Percentiles rank a stretch among this genome's conserved stretches.
phyloP scores from a whole-genome alignment of 1,140 invertebrate species.

The Gonatopus flavifemur region DNA sequence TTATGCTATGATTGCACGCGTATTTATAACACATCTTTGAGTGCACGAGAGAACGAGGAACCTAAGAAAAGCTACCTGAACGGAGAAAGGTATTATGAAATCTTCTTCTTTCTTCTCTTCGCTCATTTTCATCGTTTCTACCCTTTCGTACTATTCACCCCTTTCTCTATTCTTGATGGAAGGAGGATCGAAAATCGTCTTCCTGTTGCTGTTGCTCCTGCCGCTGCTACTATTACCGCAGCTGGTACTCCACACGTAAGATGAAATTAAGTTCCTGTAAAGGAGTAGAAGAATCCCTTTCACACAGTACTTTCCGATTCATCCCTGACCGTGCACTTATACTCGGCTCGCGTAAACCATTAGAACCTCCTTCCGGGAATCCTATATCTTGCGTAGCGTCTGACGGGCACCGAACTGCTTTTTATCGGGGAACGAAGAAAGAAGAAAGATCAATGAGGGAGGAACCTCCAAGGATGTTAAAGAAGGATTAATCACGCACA shows the following conservation, averaged over 20 bases:
- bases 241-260: too few species aligned
- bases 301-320: too few species aligned
- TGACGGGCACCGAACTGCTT: constrained; percentile 28
- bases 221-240: too few species aligned
- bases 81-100: constrained; percentile 26
- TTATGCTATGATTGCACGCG: too few species aligned
- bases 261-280: too few species aligned
- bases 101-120: not conserved
- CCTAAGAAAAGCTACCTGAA: constrained; percentile 15
- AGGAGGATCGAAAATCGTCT: constrained; percentile 28
- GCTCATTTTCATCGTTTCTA: too few species aligned
- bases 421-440: constrained; percentile 22
- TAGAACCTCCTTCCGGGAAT: constrained; percentile 27
- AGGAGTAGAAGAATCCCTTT: too few species aligned
- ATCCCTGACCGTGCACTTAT: too few species aligned
- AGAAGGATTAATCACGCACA: constrained; percentile 10
- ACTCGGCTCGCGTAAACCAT: not conserved
- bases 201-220: too few species aligned
- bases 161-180: constrained; percentile 36
- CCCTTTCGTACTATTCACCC: constrained; percentile 30
- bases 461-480: constrained; percentile 12
- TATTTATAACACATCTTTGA: too few species aligned
- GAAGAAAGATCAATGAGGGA: constrained; percentile 10
- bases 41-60: constrained; percentile 29
- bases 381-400: constrained; percentile 40